Evolutionary conservation across 2,113 vertebrate genomes (phyloP).

Genomic region (Dascyllus trimaculatus): DNA sequence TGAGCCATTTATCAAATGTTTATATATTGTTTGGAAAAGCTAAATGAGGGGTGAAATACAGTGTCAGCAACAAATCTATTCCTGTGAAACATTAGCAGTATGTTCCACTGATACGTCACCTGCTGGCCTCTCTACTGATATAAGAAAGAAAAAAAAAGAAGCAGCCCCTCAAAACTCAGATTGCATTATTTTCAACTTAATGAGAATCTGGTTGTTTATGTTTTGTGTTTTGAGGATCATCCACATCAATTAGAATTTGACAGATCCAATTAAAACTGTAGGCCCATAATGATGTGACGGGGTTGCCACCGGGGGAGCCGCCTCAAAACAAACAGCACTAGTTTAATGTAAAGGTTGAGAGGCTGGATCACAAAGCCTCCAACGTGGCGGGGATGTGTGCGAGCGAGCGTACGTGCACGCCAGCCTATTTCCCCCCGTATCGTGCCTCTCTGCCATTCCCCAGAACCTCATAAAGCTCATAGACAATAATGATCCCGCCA

Average conservation of each 20-base stretch:
- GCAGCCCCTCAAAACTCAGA: constrained; percentile 12
- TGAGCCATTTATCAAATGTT: not conserved
- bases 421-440: constrained; percentile 66
- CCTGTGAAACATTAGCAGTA: not conserved
- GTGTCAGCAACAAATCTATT: not conserved
- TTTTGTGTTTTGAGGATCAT: constrained; percentile 72
- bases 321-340: constrained; percentile 78
- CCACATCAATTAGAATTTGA: constrained; percentile 77
- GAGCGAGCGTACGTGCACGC: constrained; percentile 8
- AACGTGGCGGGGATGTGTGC: constrained; percentile 12
- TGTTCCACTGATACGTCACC: not conserved
- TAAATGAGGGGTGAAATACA: not conserved
- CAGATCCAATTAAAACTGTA: constrained; percentile 75
- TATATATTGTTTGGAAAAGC: not conserved
- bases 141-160: not conserved
- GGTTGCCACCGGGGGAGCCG: constrained; percentile 55
- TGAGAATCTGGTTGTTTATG: constrained; percentile 75
- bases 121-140: not conserved
- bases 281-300: constrained; percentile 61
- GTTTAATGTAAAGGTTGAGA: constrained; percentile 73
- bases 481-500: constrained; percentile 92
- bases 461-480: constrained; percentile 91
- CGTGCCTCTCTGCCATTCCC: constrained; percentile 88
- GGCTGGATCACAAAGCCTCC: constrained; percentile 79
- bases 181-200: constrained; percentile 56